Evolutionary conservation across 2,113 vertebrate species (phyloP), one percentile per base, ranked within the genome.

Genomic region (Chascanopsetta lugubris): DNA sequence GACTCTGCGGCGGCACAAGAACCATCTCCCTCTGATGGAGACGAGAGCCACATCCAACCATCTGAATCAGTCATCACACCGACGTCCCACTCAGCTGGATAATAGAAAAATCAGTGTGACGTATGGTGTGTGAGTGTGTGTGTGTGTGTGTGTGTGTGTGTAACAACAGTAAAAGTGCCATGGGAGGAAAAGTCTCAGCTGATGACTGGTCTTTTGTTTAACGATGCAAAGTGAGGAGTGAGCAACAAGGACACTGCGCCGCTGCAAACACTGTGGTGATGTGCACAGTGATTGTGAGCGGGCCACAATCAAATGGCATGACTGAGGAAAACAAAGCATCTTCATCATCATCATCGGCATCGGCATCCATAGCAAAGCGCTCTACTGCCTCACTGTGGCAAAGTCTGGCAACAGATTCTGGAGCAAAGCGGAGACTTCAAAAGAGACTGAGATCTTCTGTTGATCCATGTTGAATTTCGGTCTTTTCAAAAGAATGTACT

Each of bases 351-450:
- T n/a, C n/a, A n/a, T n/a, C n/a, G n/a, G n/a, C n/a, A n/a, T n/a
- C n/a, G n/a, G n/a, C 9, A 49, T 73, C 18, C 51, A 43, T 1
- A 0, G 30, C 27, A 24, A 21, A 60, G 87, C 55, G 22, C 83
- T 61, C 77, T 78, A 30, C 66, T 30, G 53, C 80, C 85, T 74
- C 83, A 62, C 69, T 22, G 80, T 87, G 85, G 87, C 18, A 25
- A 18, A 6, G n/a, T 11, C 9, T 12, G 65, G 62, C 24, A 72
- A 29, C 48, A 64, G 12, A 59, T 47, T 27, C 27, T 30, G 17
- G 38, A 40, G 6, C 17, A 42, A 18, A 42, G 38, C 17, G n/a
- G 38, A n/a, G 38, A 8, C 5, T 38, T 4, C 2, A 36, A 36
- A 36, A 36, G 15, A 42, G 9, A 30, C n/a, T 38, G 63, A 50